phyloP scores from a whole-genome alignment of 2,888 invertebrate genomes.

The Cephonodes hylas region DNA sequence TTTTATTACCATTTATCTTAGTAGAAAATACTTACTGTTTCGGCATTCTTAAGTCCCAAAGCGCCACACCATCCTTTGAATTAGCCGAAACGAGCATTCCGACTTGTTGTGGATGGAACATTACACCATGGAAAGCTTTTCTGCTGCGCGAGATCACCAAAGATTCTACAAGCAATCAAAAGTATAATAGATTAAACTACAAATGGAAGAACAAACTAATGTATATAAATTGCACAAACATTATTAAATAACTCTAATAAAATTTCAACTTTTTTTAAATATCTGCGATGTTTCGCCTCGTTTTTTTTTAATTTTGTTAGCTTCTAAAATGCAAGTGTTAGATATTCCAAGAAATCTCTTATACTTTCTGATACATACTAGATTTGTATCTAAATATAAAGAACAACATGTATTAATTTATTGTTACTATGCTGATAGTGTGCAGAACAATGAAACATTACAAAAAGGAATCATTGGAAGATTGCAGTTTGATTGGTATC shows the following conservation, averaged over 20 bases:
- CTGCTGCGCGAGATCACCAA: slow-evolving; percentile 72
- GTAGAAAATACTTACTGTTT: slow-evolving; percentile 84
- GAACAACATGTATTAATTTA: too few species aligned
- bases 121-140: slow-evolving; percentile 95
- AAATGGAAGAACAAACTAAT: too few species aligned
- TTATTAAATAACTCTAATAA: too few species aligned
- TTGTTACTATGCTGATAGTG: not conserved
- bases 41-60: slow-evolving; percentile 94
- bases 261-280: too few species aligned
- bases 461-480: not conserved
- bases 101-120: slow-evolving; percentile 93
- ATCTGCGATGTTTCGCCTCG: too few species aligned
- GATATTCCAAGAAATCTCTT: too few species aligned
- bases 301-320: too few species aligned
- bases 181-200: too few species aligned
- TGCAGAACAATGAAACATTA: not conserved
- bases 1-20: not conserved
- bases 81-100: slow-evolving; percentile 93
- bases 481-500: not conserved
- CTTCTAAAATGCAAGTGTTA: too few species aligned
- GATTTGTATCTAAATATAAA: too few species aligned
- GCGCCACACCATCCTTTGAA: slow-evolving; percentile 91
- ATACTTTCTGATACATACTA: too few species aligned
- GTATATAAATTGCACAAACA: too few species aligned
- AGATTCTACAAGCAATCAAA: slow-evolving; percentile 80